Evolutionary conservation across 53 echinoderm and acorn worm species (phyloP).

Genomic region (Stichopus horrens): DNA sequence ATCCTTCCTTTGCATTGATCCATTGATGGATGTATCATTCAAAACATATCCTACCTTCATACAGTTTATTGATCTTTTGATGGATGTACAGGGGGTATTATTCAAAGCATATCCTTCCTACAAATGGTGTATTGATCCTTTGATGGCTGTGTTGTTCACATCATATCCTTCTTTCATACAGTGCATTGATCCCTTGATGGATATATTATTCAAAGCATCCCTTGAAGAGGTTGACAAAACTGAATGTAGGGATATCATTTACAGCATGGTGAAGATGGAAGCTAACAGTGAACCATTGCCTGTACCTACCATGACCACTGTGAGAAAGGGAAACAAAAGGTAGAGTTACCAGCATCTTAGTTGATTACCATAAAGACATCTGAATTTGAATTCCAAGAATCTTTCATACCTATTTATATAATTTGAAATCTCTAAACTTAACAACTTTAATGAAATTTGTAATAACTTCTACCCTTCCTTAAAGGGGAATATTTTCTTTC

Average conservation of each 20-base stretch:
- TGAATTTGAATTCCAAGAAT: too few species aligned
- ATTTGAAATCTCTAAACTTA: background rate
- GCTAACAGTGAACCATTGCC: constrained; percentile 86
- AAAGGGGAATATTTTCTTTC: too few species aligned
- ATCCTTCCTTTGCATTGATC: constrained; percentile 49
- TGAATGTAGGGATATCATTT: constrained; percentile 87
- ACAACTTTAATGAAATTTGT: background rate
- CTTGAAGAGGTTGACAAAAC: constrained; percentile 73
- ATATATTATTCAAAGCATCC: constrained; percentile 71
- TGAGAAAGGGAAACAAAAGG: constrained; percentile 90
- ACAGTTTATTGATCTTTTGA: too few species aligned
- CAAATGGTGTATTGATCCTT: too few species aligned
- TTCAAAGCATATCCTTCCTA: too few species aligned
- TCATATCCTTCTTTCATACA: background rate
- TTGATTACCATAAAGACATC: too few species aligned
- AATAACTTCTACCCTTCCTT: too few species aligned
- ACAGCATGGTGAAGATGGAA: constrained; percentile 89
- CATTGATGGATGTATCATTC: constrained; percentile 70
- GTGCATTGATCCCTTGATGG: constrained; percentile 83
- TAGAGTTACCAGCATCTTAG: constrained; percentile 2
- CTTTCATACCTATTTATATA: background rate
- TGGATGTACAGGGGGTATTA: too few species aligned
- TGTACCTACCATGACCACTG: constrained; percentile 67
- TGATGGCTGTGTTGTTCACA: too few species aligned
- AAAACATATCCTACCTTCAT: constrained; percentile 39